Conservation (phyloP, 2,113 vertebrate genomes). For the Erpornis zantholeuca region DNA sequence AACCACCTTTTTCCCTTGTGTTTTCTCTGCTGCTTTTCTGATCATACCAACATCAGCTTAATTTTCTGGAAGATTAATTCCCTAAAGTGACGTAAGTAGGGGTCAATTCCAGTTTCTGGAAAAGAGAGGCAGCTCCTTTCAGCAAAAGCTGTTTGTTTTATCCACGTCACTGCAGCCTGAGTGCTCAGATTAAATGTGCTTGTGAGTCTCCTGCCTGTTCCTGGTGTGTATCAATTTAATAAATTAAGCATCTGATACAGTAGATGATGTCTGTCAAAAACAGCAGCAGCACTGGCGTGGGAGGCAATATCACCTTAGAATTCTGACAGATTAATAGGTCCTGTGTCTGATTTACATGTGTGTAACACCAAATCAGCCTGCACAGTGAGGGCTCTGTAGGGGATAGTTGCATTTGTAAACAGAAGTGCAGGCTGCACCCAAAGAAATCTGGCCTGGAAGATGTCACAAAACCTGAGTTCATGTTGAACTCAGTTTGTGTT, state of each 20-base stretch:
- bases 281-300: background rate
- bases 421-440: background rate
- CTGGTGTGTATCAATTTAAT: background rate
- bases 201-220: background rate
- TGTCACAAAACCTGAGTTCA: background rate
- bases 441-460: background rate
- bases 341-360: background rate
- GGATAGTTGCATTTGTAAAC: background rate
- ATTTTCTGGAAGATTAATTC: conserved; percentile 25
- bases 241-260: background rate
- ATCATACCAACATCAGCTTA: background rate
- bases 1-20: background rate
- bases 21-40: background rate
- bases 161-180: background rate
- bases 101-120: background rate
- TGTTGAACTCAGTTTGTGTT: background rate
- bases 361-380: background rate
- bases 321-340: background rate
- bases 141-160: conserved; percentile 16
- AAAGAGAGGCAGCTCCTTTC: background rate
- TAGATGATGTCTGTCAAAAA: background rate
- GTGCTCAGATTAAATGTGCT: background rate
- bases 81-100: background rate
- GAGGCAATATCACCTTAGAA: background rate
- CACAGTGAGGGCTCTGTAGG: background rate